Evolutionary conservation across 2,797 vertebrate species (phyloP).

Genomic region (Sebastes oblongus): DNA sequence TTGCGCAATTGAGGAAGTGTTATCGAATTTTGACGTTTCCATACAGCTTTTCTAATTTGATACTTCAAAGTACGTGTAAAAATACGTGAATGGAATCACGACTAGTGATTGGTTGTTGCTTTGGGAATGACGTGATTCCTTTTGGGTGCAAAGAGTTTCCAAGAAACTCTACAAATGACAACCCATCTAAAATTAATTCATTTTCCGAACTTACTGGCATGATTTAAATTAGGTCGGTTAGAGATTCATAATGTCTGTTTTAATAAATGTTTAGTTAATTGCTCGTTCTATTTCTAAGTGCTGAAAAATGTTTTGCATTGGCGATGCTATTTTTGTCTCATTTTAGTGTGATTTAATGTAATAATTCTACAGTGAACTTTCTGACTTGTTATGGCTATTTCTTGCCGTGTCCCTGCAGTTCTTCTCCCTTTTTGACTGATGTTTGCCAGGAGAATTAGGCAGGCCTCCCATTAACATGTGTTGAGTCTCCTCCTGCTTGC

Average conservation of each 20-base stretch:
- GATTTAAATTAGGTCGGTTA: background rate
- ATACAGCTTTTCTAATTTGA: too few relatives aligned
- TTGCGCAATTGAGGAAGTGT: too few relatives aligned
- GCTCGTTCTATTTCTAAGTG: background rate
- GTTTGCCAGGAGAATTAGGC: conserved; percentile 32
- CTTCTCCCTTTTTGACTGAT: conserved; percentile 4
- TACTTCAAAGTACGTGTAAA: too few relatives aligned
- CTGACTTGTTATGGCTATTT: background rate
- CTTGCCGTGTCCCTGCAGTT: background rate
- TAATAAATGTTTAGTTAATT: background rate
- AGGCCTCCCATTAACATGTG: conserved; percentile 29
- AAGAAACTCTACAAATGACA: background rate
- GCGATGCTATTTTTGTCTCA: background rate
- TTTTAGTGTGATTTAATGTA: background rate
- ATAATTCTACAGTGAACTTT: background rate
- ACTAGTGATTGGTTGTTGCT: background rate
- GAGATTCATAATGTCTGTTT: background rate
- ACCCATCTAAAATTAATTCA: background rate
- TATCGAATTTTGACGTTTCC: too few relatives aligned
- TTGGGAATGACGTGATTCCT: background rate
- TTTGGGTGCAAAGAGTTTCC: background rate
- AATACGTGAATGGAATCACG: too few relatives aligned
- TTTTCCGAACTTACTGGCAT: background rate
- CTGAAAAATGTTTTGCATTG: background rate
- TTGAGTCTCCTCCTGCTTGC: conserved; percentile 14